A percentile compares a stretch with the other conserved stretches of the same genome.
Evolutionary conservation across 2,113 vertebrate species (phyloP).

Genomic region (Riparia riparia): DNA sequence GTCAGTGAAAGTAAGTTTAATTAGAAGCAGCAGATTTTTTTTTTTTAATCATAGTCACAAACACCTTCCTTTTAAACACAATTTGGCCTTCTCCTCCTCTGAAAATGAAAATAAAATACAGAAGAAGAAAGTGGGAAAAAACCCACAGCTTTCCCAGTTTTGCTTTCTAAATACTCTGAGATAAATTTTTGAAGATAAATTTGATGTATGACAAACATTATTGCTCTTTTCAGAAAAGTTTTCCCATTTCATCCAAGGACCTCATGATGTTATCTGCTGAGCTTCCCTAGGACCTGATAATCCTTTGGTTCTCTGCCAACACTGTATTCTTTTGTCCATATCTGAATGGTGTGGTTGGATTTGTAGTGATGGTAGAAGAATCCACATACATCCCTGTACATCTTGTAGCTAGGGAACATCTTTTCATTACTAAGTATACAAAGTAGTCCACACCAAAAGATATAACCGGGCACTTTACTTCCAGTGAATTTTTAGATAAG

Average conservation of each 20-base stretch:
- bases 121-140: not conserved
- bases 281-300: not conserved
- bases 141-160: not conserved
- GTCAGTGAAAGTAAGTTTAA: not conserved
- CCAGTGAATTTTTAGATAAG: not conserved
- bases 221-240: not conserved
- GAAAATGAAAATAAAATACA: not conserved
- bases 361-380: not conserved
- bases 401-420: not conserved
- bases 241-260: not conserved
- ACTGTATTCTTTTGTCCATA: not conserved
- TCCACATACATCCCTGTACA: fast-evolving
- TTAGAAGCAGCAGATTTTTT: not conserved
- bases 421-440: not conserved
- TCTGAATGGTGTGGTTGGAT: not conserved
- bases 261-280: not conserved
- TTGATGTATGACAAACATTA: not conserved
- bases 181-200: not conserved
- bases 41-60: not conserved
- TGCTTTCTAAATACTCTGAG: not conserved
- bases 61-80: not conserved
- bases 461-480: not conserved
- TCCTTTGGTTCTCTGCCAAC: not conserved
- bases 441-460: not conserved
- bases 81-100: not conserved